Percentiles rank a stretch among this genome's conserved stretches.
These are phyloP conservation scores for Megathymus violae DNA, from an alignment of 1,140 invertebrate species.

Conservation along the genomic window DNA sequence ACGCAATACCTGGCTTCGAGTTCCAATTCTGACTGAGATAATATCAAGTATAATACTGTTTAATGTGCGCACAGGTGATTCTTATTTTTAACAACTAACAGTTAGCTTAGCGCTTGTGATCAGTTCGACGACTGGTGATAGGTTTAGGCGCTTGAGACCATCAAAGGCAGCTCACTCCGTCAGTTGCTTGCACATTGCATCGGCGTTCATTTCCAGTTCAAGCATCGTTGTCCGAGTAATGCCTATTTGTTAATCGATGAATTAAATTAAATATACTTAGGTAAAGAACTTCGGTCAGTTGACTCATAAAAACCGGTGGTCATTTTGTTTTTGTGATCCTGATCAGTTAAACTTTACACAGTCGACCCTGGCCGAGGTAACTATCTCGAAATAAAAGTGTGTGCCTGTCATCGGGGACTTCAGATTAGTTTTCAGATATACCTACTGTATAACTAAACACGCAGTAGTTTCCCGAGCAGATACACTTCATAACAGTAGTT, in stretches of 20 bases:
- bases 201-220: slow-evolving; percentile 5
- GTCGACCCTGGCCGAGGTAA: not conserved
- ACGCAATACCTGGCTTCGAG: too few species aligned
- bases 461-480: too few species aligned
- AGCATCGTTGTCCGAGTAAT: slow-evolving; percentile 1
- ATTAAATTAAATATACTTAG: slow-evolving; percentile 16
- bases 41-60: too few species aligned
- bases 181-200: slow-evolving; percentile 20
- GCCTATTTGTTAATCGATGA: slow-evolving; percentile 10
- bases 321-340: not conserved
- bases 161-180: slow-evolving; percentile 26
- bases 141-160: slow-evolving; percentile 7
- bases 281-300: not conserved
- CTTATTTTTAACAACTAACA: too few species aligned
- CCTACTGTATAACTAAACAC: too few species aligned
- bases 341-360: not conserved
- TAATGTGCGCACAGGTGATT: too few species aligned
- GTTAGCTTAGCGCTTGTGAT: not conserved
- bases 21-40: too few species aligned
- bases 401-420: too few species aligned
- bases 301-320: not conserved
- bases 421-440: too few species aligned
- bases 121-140: not conserved
- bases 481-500: too few species aligned
- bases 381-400: not conserved